phyloP scores from a whole-genome alignment of 2,113 vertebrate genomes.

The Corythaeola cristata region DNA sequence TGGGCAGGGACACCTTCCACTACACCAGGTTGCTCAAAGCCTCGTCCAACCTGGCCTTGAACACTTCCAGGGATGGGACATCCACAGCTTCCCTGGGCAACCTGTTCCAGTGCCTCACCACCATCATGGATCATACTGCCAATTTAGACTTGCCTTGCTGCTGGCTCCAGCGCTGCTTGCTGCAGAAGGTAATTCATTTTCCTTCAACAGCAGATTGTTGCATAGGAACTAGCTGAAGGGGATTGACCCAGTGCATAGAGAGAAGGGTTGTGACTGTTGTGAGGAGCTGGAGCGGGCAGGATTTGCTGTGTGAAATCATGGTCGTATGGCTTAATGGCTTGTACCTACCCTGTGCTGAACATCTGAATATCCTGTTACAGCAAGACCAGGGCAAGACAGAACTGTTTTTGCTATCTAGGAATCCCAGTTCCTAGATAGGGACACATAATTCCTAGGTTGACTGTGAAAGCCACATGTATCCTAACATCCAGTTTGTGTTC shows the following conservation, averaged over 20 bases:
- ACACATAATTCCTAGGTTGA: neutral
- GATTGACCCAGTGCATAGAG: neutral
- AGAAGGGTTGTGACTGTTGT: neutral
- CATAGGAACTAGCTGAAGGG: neutral
- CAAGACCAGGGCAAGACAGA: neutral
- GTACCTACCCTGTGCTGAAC: neutral
- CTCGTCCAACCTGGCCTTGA: too few relatives aligned
- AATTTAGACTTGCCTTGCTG: neutral
- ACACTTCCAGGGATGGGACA: too few relatives aligned
- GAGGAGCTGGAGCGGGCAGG: neutral
- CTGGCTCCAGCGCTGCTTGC: neutral
- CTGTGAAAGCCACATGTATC: rapidly evolving
- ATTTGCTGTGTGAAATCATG: neutral
- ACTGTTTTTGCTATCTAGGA: neutral
- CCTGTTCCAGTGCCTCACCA: too few relatives aligned
- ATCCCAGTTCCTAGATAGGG: neutral
- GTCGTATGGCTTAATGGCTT: neutral
- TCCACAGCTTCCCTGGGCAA: too few relatives aligned
- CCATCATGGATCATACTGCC: neutral
- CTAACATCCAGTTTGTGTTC: neutral
- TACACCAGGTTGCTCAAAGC: too few relatives aligned
- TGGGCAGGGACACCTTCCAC: too few relatives aligned
- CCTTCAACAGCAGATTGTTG: neutral
- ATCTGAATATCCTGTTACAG: neutral
- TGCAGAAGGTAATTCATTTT: neutral